Evolutionary conservation across 2,797 vertebrate genomes (phyloP), one percentile per base, ranked within the genome.

Genomic region (Melanotaenia boesemani): DNA sequence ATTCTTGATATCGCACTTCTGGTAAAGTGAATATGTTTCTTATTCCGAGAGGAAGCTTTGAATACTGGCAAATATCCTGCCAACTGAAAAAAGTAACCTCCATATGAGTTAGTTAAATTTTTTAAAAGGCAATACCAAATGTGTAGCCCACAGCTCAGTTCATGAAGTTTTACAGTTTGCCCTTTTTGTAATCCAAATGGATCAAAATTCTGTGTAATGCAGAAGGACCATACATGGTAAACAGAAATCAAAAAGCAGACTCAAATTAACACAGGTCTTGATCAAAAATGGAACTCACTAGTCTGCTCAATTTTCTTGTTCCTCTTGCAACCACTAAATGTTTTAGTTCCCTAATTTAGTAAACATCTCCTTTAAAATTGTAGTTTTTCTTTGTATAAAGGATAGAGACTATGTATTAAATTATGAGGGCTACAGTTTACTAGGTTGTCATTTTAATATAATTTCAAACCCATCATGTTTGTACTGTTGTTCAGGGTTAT

Each of bases 1-100:
- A 64, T 93, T 41, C 69, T 96, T 0, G 95, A 96, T 12, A 30
- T 95, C 26, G 93, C 91, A 3, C 91, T 96, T 0, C 50, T 95
- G 95, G 95, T 96, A 93, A 93, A 64, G 8, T 20, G 12, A 55
- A 22, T 20, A 44, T 24, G 6, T 61, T 24, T 63, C 15, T 39
- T 44, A 2, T 30, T 30, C 16, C 5, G 16, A 22, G 36, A 22
- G 6, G 46, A 22, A 39, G 11, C 13, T 10, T 32, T 50, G 3
- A 11, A 50, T 50, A 3, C 4, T 50, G 46, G 6, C 9, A 50
- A 20, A 22, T 50, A 48, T 48, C 46, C 18, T n/a, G 7, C 7
- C 46, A 6, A n/a, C 20, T 48, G 5, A 48, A 9, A 6, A 22
- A 22, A 11, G 1, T 16, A 5, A 44, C 41, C 13, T 44, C 32